A percentile compares a stretch with the other conserved stretches of the same genome.
These are phyloP conservation scores for Leiothrix lutea DNA, from an alignment of 2,113 vertebrate species.

Conservation along the genomic window DNA sequence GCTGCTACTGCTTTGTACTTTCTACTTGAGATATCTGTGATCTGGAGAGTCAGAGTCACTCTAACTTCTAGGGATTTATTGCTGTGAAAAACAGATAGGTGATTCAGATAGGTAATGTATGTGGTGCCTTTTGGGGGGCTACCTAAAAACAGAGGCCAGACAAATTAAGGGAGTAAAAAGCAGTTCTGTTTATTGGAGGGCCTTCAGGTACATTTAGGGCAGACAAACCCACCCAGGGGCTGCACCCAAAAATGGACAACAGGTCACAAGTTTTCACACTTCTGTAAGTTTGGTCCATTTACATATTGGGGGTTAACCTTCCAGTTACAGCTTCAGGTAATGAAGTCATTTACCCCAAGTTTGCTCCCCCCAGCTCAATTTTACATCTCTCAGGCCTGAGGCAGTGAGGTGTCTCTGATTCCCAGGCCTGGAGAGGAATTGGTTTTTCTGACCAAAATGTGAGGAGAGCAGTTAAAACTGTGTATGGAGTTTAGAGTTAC, in stretches of 20 bases:
- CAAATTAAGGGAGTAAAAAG: neutral
- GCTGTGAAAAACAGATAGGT: neutral
- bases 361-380: neutral
- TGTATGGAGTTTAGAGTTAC: neutral
- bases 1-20: neutral
- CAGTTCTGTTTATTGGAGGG: neutral
- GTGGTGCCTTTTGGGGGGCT: neutral
- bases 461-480: accelerated
- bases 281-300: neutral
- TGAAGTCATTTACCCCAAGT: neutral
- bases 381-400: accelerated
- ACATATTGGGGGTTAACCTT: neutral
- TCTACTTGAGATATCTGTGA: neutral
- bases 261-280: neutral
- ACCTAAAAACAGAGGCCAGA: neutral
- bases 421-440: neutral
- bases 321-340: neutral
- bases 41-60: neutral
- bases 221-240: no score
- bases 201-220: no score
- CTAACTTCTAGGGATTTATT: neutral
- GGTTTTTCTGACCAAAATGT: accelerated
- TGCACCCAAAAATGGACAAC: neutral
- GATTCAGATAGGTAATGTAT: neutral
- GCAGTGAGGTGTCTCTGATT: neutral